A percentile compares a stretch with the other conserved stretches of the same genome.
Evolutionary conservation across 2,797 vertebrate genomes (phyloP).

Genomic region (Cyprinodon diabolis): DNA sequence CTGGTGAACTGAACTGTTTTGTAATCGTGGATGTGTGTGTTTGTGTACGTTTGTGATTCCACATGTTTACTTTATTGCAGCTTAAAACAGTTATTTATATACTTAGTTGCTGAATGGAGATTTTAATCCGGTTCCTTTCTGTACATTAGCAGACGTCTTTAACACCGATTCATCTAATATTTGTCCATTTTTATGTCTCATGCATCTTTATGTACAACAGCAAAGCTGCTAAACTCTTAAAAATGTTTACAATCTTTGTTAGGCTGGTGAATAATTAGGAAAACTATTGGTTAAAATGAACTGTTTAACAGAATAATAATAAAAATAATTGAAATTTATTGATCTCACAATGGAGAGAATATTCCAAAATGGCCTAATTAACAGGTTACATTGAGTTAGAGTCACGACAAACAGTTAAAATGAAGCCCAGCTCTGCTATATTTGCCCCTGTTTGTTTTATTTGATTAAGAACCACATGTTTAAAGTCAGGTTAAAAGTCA

Average conservation of each 20-base stretch:
- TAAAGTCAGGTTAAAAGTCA: too few species aligned
- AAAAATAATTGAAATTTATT: too few species aligned
- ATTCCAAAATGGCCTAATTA: too few species aligned
- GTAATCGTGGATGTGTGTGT: neutral
- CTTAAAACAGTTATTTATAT: neutral
- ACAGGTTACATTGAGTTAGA: too few species aligned
- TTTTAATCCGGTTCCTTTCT: neutral
- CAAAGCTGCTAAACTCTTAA: neutral
- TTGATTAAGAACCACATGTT: too few species aligned
- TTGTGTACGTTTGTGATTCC: neutral
- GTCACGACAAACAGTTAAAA: too few species aligned
- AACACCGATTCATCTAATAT: neutral
- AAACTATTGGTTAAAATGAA: neutral
- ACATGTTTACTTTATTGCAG: neutral
- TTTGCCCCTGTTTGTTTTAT: too few species aligned
- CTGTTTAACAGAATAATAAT: neutral
- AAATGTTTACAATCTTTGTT: neutral
- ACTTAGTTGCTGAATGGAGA: neutral
- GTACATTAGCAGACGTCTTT: neutral
- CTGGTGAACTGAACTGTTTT: neutral
- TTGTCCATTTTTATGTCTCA: neutral
- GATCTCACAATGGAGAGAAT: too few species aligned
- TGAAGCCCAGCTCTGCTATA: too few species aligned
- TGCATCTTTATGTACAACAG: neutral
- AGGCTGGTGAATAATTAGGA: neutral